Base-by-base conservation (phyloP, 1,140 invertebrate genomes). In the Sitobion miscanthi region DNA sequence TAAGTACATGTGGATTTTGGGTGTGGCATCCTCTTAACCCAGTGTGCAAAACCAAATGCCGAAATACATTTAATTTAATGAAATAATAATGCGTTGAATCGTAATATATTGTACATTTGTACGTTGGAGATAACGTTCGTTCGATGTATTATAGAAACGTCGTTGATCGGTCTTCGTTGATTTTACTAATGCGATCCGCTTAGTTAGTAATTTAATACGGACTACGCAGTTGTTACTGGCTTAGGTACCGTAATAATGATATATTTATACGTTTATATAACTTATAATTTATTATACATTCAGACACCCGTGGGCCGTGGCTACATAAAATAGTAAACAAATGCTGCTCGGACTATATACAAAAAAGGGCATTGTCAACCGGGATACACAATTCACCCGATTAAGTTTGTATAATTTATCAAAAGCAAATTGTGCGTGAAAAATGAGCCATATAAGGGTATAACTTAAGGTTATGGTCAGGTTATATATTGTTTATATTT, bases 271-370 rank as follows among this genome's bases (percentile, higher is more conserved):
- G 52, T 54, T 54, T 54, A 54, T 54, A n/a, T 77, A 77, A 35
- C 62, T 77, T 77, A n/a, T 77, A 77, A 77, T 77, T 77, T 77
- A 77, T n/a, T 77, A 77, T 35, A 77, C 62, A n/a, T 20, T n/a
- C 62, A 20, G n/a, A 77, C n/a, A 77, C 62, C 30, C 62, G 62
- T 69, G 30, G 62, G 5, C 62, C 62, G 30, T 77, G 62, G 62
- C 14, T 17, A n/a, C 5, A 77, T 77, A 77, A 77, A n/a, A 77
- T 77, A 77, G 62, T 77, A 77, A 77, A 35, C n/a, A 77, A 35
- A 77, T n/a, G 62, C n/a, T 17, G 11, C 14, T 6, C 7, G n/a
- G n/a, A 77, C 14, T n/a, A 35, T 35, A 35, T 35, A 77, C 62
- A 77, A 6, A 77, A 77, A 77, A 77, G 14, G 52, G 30, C 62